Conservation (phyloP, 2,888 invertebrate species). For the Scaptomyza caliginosa region DNA sequence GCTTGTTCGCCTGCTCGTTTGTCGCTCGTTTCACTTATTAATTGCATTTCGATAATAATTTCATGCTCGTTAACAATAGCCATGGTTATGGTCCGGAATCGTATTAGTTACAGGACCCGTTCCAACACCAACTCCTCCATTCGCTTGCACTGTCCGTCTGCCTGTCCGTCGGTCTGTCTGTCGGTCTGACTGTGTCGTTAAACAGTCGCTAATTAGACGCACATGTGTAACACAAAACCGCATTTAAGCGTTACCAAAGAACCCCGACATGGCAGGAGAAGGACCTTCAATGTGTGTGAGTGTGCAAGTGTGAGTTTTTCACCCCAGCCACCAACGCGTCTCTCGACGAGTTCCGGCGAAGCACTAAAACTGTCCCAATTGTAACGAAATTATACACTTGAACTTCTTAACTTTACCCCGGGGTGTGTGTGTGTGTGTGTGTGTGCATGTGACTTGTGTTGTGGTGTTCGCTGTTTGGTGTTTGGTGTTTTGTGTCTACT, state of each 20-base stretch:
- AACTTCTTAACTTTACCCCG: constrained; percentile 70
- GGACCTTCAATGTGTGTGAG: not conserved
- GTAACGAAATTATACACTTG: constrained; percentile 78
- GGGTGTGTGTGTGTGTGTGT: constrained; percentile 11
- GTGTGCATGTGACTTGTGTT: constrained; percentile 1
- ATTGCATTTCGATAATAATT: constrained; percentile 81
- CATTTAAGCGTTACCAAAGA: constrained; percentile 67
- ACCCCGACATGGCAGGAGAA: constrained; percentile 19
- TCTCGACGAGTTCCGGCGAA: constrained; percentile 65
- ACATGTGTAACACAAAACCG: constrained; percentile 82
- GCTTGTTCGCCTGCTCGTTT: constrained; percentile 14
- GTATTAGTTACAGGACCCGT: constrained; percentile 53
- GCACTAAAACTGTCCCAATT: constrained; percentile 78
- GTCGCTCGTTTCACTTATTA: constrained; percentile 58
- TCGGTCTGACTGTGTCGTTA: constrained; percentile 52
- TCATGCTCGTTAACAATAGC: constrained; percentile 77
- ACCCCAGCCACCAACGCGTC: constrained; percentile 48
- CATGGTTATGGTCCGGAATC: constrained; percentile 28
- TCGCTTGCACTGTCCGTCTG: not conserved
- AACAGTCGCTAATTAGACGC: constrained; percentile 81
- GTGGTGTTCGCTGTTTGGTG: constrained; percentile 29
- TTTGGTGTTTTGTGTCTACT: no score
- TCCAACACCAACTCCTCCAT: constrained; percentile 7
- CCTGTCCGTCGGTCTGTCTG: not conserved
- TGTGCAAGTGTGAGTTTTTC: constrained; percentile 3